Percentiles rank a stretch among this genome's conserved stretches.
Conservation (phyloP, 2,888 invertebrate genomes). For the Athetis lepigone region DNA sequence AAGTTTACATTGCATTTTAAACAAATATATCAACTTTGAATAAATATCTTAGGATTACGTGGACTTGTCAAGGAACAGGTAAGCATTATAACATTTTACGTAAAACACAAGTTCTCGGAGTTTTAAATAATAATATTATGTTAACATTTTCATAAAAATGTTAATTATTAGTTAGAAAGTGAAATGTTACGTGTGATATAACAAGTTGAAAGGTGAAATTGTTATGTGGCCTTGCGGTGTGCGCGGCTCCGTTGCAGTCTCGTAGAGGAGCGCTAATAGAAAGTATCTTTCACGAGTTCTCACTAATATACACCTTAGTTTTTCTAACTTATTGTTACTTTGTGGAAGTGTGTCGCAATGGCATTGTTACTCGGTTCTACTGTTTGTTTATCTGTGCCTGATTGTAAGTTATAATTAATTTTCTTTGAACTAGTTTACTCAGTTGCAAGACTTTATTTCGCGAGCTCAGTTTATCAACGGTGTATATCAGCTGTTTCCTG, state of each 20-base stretch:
- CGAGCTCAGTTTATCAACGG: slow-evolving; percentile 16
- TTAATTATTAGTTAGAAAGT: slow-evolving; percentile 74
- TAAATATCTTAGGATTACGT: background rate
- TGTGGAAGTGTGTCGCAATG: slow-evolving; percentile 65
- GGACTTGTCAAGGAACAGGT: slow-evolving; percentile 31
- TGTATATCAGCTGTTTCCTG: slow-evolving; percentile 41
- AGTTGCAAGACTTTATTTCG: slow-evolving; percentile 17
- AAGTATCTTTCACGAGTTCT: slow-evolving; percentile 61
- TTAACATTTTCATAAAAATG: slow-evolving; percentile 55
- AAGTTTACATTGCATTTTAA: background rate
- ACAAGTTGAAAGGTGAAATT: slow-evolving; percentile 87
- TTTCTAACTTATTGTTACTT: slow-evolving; percentile 38
- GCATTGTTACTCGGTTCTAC: slow-evolving; percentile 76
- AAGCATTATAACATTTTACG: slow-evolving; percentile 25
- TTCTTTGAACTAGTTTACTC: slow-evolving; percentile 24
- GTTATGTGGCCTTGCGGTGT: slow-evolving; percentile 68
- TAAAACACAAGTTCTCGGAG: slow-evolving; percentile 21
- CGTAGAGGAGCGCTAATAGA: slow-evolving; percentile 67
- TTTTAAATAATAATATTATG: slow-evolving; percentile 21
- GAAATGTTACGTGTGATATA: slow-evolving; percentile 79
- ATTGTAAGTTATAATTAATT: slow-evolving; percentile 73
- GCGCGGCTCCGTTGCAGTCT: slow-evolving; percentile 56
- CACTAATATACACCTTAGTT: slow-evolving; percentile 28
- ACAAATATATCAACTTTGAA: background rate
- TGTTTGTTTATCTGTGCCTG: slow-evolving; percentile 79